phyloP scores from a whole-genome alignment of 2,888 invertebrate genomes.

The Pollenia angustigena region DNA sequence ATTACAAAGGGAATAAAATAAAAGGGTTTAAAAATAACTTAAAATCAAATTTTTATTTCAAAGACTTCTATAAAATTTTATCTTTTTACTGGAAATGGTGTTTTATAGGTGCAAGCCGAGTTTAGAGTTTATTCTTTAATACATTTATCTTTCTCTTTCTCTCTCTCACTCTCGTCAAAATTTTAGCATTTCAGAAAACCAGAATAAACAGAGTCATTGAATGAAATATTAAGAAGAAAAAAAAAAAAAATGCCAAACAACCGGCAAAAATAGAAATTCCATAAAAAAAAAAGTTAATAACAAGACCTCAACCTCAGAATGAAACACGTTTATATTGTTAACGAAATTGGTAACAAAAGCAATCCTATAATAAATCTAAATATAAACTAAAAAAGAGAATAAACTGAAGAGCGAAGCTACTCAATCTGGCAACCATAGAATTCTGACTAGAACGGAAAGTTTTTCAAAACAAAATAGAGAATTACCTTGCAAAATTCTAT shows the following conservation, averaged over 20 bases:
- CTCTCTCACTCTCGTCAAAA: slow-evolving; percentile 1
- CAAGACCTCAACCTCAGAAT: slow-evolving; percentile 51
- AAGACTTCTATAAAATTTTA: too few relatives aligned
- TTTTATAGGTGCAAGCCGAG: slow-evolving; percentile 42
- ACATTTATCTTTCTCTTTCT: background rate
- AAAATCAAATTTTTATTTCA: too few relatives aligned
- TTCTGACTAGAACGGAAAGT: too few relatives aligned
- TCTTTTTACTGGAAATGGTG: slow-evolving; percentile 43
- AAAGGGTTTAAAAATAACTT: too few relatives aligned
- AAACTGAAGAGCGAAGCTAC: slow-evolving; percentile 38
- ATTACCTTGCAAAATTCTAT: too few relatives aligned
- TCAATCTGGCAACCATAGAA: slow-evolving; percentile 43
- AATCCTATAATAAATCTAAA: slow-evolving; percentile 52
- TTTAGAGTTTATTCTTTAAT: slow-evolving; percentile 14
- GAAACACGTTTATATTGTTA: slow-evolving; percentile 66
- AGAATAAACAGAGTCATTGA: slow-evolving; percentile 14
- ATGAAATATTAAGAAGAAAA: background rate
- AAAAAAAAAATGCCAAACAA: slow-evolving; percentile 62
- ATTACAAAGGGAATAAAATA: too few relatives aligned
- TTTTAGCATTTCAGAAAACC: slow-evolving; percentile 34
- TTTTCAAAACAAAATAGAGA: too few relatives aligned
- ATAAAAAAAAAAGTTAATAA: slow-evolving; percentile 38
- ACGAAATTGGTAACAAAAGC: slow-evolving; percentile 62
- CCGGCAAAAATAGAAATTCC: slow-evolving; percentile 68
- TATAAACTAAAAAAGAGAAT: background rate